Conservation (phyloP, 2,888 invertebrate species). For the Alcis repandata region DNA sequence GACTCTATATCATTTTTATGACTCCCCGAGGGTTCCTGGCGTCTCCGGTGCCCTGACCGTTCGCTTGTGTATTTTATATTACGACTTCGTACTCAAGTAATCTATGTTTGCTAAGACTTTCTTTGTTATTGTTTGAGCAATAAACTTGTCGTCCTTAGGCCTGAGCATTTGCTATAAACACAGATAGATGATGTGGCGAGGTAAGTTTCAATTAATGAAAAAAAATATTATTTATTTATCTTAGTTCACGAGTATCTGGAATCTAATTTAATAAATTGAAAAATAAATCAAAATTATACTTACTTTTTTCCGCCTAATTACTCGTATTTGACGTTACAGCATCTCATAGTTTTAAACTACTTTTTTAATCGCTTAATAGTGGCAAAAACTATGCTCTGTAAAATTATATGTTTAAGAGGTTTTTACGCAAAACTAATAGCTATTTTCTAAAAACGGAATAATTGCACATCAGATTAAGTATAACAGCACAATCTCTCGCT, state of each 20-base stretch:
- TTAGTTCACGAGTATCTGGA: neutral
- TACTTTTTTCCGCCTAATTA: no score
- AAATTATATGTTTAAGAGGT: no score
- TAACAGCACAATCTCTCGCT: no score
- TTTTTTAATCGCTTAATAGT: no score
- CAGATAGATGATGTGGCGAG: neutral
- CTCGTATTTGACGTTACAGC: no score
- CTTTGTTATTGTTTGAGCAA: conserved; percentile 26
- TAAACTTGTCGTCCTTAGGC: neutral
- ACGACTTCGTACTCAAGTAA: conserved; percentile 64
- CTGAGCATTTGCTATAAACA: neutral
- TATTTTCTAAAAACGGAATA: no score
- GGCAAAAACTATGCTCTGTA: no score
- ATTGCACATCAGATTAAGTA: no score
- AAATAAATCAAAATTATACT: no score
- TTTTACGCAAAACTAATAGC: no score
- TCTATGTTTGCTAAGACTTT: conserved; percentile 47
- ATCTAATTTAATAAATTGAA: neutral
- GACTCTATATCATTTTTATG: conserved; percentile 76
- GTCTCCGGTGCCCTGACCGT: conserved; percentile 62
- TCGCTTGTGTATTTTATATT: conserved; percentile 74
- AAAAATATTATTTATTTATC: neutral
- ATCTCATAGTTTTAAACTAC: no score
- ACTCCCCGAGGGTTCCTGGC: conserved; percentile 67
- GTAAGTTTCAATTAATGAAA: neutral